Percentiles rank a stretch among this genome's conserved stretches.
phyloP scores from a whole-genome alignment of 2,113 vertebrate genomes.

The Ctenodactylus gundi region DNA sequence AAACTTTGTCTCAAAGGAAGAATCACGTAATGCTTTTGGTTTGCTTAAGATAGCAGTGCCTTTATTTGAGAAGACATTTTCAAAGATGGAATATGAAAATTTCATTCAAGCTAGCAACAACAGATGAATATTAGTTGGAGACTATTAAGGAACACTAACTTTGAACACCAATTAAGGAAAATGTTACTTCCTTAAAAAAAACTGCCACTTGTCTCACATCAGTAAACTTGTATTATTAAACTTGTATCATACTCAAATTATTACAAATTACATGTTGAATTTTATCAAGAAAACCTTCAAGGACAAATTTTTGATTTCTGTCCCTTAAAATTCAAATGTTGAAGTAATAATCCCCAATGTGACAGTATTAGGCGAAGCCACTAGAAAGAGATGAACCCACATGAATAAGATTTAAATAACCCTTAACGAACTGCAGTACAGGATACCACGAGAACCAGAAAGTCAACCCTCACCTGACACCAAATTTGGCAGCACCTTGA shows the following conservation, averaged over 20 bases:
- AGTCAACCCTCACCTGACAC: background rate
- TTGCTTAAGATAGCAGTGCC: background rate
- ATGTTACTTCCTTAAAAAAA: background rate
- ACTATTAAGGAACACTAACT: background rate
- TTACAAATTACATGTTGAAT: background rate
- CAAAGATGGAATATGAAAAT: conserved; percentile 13
- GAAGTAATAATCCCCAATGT: background rate
- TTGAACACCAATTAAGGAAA: conserved; percentile 8
- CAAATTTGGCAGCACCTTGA: background rate
- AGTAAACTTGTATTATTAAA: background rate
- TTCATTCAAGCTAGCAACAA: conserved; percentile 15
- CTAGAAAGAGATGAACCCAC: background rate
- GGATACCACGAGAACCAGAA: background rate
- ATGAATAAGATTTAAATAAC: too few relatives aligned
- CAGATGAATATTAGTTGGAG: background rate
- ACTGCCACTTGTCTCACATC: background rate
- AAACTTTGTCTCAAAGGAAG: too few relatives aligned
- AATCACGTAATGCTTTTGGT: background rate
- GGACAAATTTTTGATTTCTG: conserved; percentile 14
- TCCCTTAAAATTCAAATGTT: background rate
- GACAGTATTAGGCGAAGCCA: background rate
- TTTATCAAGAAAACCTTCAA: background rate
- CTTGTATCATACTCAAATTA: background rate
- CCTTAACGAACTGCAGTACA: too few relatives aligned
- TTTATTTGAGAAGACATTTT: background rate